Evolutionary conservation across 1,140 invertebrate genomes (phyloP).

Genomic region (Teleopsis dalmanni): DNA sequence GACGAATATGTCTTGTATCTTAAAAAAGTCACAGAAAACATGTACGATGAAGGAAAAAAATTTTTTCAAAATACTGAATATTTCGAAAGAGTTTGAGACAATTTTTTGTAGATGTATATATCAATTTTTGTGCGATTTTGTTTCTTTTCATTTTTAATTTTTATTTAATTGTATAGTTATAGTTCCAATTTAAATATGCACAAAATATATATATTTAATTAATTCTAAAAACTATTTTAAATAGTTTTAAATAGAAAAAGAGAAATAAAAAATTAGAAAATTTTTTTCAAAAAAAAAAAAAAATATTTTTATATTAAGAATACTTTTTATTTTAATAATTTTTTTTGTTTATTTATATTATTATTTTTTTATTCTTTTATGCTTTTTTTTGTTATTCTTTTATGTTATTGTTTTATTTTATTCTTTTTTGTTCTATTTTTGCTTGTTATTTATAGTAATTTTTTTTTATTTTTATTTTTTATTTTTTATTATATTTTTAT

Average conservation of each 20-base stretch:
- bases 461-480: not conserved
- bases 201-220: too few relatives aligned
- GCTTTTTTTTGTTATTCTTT: not conserved
- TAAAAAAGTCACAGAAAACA: conserved; percentile 34
- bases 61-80: conserved; percentile 31
- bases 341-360: conserved; percentile 2
- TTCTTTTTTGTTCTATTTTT: not conserved
- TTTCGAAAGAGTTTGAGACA: conserved; percentile 33
- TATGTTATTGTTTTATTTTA: conserved; percentile 4
- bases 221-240: too few relatives aligned
- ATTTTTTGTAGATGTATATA: conserved; percentile 17
- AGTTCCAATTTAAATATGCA: too few relatives aligned
- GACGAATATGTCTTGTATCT: conserved; percentile 39
- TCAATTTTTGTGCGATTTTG: conserved; percentile 26
- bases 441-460: not conserved
- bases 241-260: not conserved
- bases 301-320: not conserved
- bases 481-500: not conserved
- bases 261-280: not conserved
- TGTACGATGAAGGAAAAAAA: conserved; percentile 27
- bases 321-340: not conserved
- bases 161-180: too few relatives aligned
- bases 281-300: not conserved
- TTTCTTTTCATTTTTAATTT: conserved; percentile 22
- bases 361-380: not conserved